Percentiles rank a stretch among this genome's conserved stretches.
Conservation (phyloP, 2,797 vertebrate genomes). For the Amphiprion clarkii region DNA sequence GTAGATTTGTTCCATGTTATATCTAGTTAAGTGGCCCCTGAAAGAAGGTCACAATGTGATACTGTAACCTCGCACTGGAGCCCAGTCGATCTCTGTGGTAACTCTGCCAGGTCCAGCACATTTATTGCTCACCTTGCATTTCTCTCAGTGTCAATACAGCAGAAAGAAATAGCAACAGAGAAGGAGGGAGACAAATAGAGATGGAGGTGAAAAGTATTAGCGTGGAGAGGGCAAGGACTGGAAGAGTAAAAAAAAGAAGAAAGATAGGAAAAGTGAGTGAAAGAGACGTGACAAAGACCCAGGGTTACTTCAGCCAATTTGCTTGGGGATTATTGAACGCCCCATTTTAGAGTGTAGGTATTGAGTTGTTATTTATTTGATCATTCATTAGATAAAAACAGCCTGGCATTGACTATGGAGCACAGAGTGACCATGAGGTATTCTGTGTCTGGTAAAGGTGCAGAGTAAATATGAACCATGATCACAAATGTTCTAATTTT, state of each 20-base stretch:
- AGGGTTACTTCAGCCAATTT: constrained; percentile 51
- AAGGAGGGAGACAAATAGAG: constrained; percentile 45
- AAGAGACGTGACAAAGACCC: constrained; percentile 33
- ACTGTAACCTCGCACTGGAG: constrained; percentile 35
- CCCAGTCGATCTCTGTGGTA: constrained; percentile 51
- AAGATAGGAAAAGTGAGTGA: neutral
- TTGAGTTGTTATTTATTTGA: constrained; percentile 69
- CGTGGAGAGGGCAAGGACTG: constrained; percentile 1
- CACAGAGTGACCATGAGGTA: constrained; percentile 40
- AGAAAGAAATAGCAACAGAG: constrained; percentile 50
- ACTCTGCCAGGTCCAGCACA: constrained; percentile 58
- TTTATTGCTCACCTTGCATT: constrained; percentile 79
- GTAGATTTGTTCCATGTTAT: constrained; percentile 12
- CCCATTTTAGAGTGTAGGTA: constrained; percentile 67
- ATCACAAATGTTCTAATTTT: neutral
- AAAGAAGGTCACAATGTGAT: constrained; percentile 49
- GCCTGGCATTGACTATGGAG: constrained; percentile 50
- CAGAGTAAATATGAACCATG: constrained; percentile 23
- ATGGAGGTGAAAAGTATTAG: constrained; percentile 16
- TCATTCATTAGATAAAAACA: constrained; percentile 64
- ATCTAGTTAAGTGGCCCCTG: constrained; percentile 11
- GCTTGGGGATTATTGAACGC: constrained; percentile 57
- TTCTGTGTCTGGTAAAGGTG: constrained; percentile 34
- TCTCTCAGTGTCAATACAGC: constrained; percentile 70
- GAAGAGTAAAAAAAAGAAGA: neutral